Conservation (phyloP, 2,113 vertebrate species). For the Psittacara wagleri region DNA sequence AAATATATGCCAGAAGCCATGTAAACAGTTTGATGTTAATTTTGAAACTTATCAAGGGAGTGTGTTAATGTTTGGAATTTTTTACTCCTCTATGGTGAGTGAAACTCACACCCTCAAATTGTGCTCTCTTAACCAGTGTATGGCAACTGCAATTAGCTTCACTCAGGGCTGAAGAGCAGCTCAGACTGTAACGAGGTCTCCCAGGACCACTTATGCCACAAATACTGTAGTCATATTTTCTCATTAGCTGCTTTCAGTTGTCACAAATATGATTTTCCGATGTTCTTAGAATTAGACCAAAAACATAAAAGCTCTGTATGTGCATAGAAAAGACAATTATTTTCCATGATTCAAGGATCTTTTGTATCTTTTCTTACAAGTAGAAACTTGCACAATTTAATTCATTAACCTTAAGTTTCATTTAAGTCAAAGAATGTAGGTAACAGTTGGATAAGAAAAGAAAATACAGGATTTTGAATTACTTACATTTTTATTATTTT, state of each 20-base stretch:
- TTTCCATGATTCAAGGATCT: conserved; percentile 64
- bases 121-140: conserved; percentile 65
- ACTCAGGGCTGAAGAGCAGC: conserved; percentile 73
- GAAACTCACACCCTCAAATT: conserved; percentile 66
- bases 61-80: conserved; percentile 53
- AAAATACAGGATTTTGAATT: not conserved
- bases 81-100: conserved; percentile 62
- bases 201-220: conserved; percentile 74
- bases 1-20: not conserved
- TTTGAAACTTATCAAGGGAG: conserved; percentile 54
- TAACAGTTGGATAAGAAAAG: conserved; percentile 22
- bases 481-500: not conserved
- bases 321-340: conserved; percentile 59
- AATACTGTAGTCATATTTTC: conserved; percentile 79
- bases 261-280: conserved; percentile 74
- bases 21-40: conserved; percentile 31
- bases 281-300: conserved; percentile 71
- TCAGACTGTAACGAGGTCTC: conserved; percentile 89
- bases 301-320: conserved; percentile 53
- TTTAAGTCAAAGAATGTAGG: conserved; percentile 52
- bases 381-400: conserved; percentile 60
- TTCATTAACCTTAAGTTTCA: conserved; percentile 70
- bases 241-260: conserved; percentile 79
- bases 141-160: conserved; percentile 85
- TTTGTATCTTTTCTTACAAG: conserved; percentile 60